Conservation (phyloP, 2,888 invertebrate genomes). For the Itoplectis maculator region DNA sequence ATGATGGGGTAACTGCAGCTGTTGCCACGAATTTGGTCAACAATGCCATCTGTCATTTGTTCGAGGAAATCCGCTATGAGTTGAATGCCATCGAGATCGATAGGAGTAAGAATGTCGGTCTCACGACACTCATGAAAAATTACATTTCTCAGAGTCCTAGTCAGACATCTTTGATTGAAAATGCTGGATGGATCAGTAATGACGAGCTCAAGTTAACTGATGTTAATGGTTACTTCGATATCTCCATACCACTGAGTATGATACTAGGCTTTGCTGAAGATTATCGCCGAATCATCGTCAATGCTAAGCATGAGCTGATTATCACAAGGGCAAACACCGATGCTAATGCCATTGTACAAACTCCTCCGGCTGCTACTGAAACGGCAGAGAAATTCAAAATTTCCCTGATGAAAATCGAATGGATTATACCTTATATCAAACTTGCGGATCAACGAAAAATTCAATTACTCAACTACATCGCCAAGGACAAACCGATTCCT, state of each 20-base stretch:
- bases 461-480: slow-evolving; percentile 60
- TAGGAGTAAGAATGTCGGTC: background rate
- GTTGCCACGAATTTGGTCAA: background rate
- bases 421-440: slow-evolving; percentile 65
- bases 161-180: background rate
- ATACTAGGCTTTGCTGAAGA: slow-evolving; percentile 62
- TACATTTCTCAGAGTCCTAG: background rate
- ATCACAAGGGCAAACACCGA: slow-evolving; percentile 76
- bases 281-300: slow-evolving; percentile 63
- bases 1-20: background rate
- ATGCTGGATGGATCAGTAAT: background rate
- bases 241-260: slow-evolving; percentile 26
- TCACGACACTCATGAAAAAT: slow-evolving; percentile 1
- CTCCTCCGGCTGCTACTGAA: background rate
- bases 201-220: background rate
- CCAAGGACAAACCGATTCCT: slow-evolving; percentile 55
- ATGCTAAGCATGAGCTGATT: slow-evolving; percentile 68
- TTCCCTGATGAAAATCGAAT: slow-evolving; percentile 67
- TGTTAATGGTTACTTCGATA: slow-evolving; percentile 42
- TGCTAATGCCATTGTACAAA: slow-evolving; percentile 72
- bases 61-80: background rate
- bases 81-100: background rate
- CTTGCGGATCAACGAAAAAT: slow-evolving; percentile 64
- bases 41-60: background rate
- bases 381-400: slow-evolving; percentile 73